Base-by-base conservation (phyloP, 2,113 vertebrate genomes). In the Nesospiza acunhae region DNA sequence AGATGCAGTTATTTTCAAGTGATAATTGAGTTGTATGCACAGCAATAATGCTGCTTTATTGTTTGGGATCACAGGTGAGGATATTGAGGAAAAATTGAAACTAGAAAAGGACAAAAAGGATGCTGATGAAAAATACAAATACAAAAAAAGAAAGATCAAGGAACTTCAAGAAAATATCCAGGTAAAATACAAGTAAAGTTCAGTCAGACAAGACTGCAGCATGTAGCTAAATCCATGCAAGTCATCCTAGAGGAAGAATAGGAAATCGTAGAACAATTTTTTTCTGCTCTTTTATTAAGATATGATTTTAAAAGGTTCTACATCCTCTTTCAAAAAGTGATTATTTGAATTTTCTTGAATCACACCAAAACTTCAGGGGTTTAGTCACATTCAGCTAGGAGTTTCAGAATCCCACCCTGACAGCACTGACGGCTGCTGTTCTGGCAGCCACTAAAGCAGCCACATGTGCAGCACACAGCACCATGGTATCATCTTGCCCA, bases 91-190 rank as follows among this genome's bases (percentile, higher is more conserved):
- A 90, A 99, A 98, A 86, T 2, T 97, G 78, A 98, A 98, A 95
- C 93, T 99, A 56, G 98, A 99, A 86, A 98, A 99, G 81, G 97
- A 99, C 91, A 97, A 98, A 94, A 98, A 62, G 94, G 97, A 96
- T 19, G 96, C 75, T 23, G 98, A 98, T 66, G 98, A 98, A 86
- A 99, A 97, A 52, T 95, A 98, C 47, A 98, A 94, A 87, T 92
- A 97, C 41, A 99, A 99, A 91, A 97, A 91, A 97, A 98, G 96
- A 81, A 97, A 98, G 83, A 97, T 99, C 53, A 96, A 97, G 79
- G 98, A 99, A 89, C 98, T 99, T 60, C 97, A 99, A 87, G 98
- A 98, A 85, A 98, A 99, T 16, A 72, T 98, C 53, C 98, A 99
- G 98, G 99, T 99, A 97, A 97, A 73, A 60, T 26, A 78, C 27